Percentiles rank a stretch among this genome's conserved stretches.
phyloP scores from a whole-genome alignment of 2,797 vertebrate species.

The Myotis daubentonii region DNA sequence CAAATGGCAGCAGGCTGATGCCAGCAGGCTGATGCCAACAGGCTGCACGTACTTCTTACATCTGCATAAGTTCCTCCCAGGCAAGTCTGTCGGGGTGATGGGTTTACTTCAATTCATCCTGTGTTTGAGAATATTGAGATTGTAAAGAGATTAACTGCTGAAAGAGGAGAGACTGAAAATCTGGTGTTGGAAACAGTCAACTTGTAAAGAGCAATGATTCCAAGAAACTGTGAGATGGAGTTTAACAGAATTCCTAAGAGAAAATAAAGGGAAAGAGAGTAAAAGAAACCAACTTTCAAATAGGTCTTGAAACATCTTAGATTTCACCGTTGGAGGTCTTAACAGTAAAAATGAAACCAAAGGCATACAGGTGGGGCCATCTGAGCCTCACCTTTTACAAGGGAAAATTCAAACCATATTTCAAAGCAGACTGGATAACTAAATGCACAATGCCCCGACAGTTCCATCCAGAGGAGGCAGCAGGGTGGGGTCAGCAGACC shows the following conservation, averaged over 20 bases:
- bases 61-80: background rate
- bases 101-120: background rate
- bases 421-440: constrained; percentile 10
- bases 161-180: constrained; percentile 35
- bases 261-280: constrained; percentile 5
- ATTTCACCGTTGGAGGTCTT: background rate
- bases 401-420: background rate
- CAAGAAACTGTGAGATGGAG: background rate
- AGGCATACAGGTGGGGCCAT: background rate
- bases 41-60: rapidly evolving
- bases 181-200: background rate
- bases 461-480: background rate
- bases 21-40: background rate
- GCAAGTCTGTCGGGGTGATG: background rate
- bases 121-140: constrained; percentile 23
- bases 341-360: constrained; percentile 24
- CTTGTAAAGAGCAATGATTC: constrained; percentile 23
- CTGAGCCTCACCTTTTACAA: background rate
- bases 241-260: constrained; percentile 18
- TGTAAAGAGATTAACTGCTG: background rate
- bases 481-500: background rate
- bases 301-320: background rate
- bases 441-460: background rate
- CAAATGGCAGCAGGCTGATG: background rate
- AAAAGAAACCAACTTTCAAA: constrained; percentile 43